Evolutionary conservation across 2,797 vertebrate species (phyloP), one percentile per base, ranked within the genome.

Genomic region (Gambelia wislizenii): DNA sequence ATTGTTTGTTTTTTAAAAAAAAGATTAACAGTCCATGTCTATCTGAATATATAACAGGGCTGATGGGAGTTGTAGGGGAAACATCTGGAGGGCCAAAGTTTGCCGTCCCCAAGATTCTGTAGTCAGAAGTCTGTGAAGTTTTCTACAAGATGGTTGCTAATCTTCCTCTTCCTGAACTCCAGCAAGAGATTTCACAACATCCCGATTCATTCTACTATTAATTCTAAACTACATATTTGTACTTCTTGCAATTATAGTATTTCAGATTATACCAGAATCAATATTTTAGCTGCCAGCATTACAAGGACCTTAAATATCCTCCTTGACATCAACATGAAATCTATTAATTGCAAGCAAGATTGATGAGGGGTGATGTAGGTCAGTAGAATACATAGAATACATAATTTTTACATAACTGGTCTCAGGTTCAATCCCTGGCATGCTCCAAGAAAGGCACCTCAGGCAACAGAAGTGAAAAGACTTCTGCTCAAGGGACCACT

Each of bases 11-110:
- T 18, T 6, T 67, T 70, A 20, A 0, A 0, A 56, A 59, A 33
- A 87, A 39, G 39, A 30, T 83, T 69, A 90, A 39, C 4, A 79
- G 76, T n/a, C 76, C 27, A 47, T 89, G 56, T 89, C 30, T 47
- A 64, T 1, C 13, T 67, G 44, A 86, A 67, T 89, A 78, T 47
- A 87, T 84, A 67, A 67, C 64, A 67, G 30, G 20, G 27, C 27
- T 67, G 27, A 67, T 64, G 61, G 56, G 16, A 6, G 20, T 22
- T 59, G 20, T 25, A 59, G 56, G 2, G 30, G 16, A 75, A 76
- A 76, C 42, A 76, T 44, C 42, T 76, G 10, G 42, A 47, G 20
- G 44, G 25, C 14, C 33, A 8, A 39, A 78, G 33, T 5, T 27
- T 78, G 64, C 36, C 44, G 8, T 36, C 13, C 30, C 25, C 54